These are phyloP conservation scores for Biston stratarius DNA, from an alignment of 2,888 invertebrate species.

Conservation along the genomic window DNA sequence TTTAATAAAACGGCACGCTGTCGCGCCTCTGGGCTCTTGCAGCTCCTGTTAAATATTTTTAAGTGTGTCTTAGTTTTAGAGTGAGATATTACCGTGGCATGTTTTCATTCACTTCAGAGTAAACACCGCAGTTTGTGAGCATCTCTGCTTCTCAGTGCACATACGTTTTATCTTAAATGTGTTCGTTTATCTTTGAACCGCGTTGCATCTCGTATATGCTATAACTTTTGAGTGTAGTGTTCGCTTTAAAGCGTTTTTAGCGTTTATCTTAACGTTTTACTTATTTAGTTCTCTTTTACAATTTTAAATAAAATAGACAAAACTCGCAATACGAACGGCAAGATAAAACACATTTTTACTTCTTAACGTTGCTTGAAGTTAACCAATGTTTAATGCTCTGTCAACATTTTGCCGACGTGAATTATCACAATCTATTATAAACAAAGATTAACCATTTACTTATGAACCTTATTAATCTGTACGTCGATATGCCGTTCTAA, in stretches of 20 bases:
- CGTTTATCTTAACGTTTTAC: not conserved
- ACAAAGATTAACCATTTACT: no score
- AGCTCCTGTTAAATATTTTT: conserved; percentile 64
- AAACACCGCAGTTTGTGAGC: conserved; percentile 17
- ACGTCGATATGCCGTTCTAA: no score
- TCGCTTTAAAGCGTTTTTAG: not conserved
- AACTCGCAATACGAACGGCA: no score
- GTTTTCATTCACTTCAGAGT: conserved; percentile 24
- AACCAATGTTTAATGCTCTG: no score
- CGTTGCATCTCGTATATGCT: conserved; percentile 4
- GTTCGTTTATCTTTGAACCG: conserved; percentile 23
- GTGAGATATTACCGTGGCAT: conserved; percentile 35
- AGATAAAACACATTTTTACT: no score
- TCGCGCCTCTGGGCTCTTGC: conserved; percentile 46
- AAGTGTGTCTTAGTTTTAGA: conserved; percentile 53
- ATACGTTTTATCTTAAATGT: conserved; percentile 20
- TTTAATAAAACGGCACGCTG: conserved; percentile 69
- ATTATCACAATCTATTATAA: no score
- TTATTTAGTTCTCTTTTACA: not conserved
- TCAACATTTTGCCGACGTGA: no score
- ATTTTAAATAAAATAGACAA: no score
- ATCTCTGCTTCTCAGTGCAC: conserved; percentile 23
- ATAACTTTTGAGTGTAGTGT: conserved; percentile 11
- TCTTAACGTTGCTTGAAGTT: no score
- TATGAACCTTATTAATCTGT: no score